These are phyloP conservation scores for Candoia aspera DNA, from an alignment of 2,113 vertebrate genomes.

Conservation along the genomic window DNA sequence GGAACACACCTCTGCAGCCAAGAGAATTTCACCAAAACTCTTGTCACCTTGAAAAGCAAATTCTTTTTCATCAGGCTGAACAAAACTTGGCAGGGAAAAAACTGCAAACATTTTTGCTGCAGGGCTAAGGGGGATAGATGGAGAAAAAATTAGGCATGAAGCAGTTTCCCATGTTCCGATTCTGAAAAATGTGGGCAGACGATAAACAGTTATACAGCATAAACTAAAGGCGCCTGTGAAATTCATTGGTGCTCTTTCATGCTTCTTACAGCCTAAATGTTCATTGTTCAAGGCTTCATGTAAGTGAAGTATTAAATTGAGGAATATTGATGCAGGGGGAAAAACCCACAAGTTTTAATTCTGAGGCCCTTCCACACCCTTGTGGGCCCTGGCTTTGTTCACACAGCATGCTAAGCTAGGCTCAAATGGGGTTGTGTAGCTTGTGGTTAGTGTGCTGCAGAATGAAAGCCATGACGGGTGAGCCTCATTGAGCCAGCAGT, in stretches of 20 bases:
- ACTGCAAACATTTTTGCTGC: background rate
- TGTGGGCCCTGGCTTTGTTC: too few relatives aligned
- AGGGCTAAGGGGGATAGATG: background rate
- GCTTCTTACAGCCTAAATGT: background rate
- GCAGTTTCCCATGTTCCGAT: background rate
- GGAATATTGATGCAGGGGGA: too few relatives aligned
- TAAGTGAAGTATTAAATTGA: too few relatives aligned
- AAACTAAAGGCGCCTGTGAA: background rate
- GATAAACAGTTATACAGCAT: background rate
- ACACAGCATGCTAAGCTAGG: too few relatives aligned
- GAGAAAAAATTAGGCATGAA: background rate
- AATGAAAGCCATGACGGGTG: too few relatives aligned
- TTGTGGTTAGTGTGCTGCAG: too few relatives aligned
- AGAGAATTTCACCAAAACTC: background rate
- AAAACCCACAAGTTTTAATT: too few relatives aligned
- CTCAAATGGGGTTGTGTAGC: too few relatives aligned
- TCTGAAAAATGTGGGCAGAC: background rate
- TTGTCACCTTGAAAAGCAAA: background rate
- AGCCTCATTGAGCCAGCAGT: too few relatives aligned
- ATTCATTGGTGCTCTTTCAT: background rate
- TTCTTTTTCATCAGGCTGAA: background rate
- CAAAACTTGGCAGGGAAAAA: background rate
- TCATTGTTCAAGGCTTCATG: background rate
- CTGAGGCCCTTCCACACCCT: too few relatives aligned
- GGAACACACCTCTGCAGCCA: background rate